Conservation (phyloP, 2,888 invertebrate species). For the Epinotia nisella region DNA sequence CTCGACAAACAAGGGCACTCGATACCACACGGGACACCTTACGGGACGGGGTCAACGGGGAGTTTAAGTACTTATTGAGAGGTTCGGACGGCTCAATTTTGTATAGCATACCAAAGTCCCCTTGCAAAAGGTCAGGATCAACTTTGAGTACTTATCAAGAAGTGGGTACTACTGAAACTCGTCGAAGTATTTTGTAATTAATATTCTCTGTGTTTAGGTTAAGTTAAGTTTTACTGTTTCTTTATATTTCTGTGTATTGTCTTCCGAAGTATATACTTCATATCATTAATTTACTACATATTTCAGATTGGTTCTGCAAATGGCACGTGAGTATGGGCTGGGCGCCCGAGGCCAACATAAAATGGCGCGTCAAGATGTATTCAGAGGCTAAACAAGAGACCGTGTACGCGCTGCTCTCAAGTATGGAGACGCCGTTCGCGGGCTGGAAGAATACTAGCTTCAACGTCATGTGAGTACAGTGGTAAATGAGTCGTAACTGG, state of each 20-base stretch:
- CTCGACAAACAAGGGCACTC: constrained; percentile 72
- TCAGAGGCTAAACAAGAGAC: constrained; percentile 82
- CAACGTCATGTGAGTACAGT: constrained; percentile 74
- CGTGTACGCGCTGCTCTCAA: constrained; percentile 79
- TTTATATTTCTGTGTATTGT: too few relatives aligned
- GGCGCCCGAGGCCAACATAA: constrained; percentile 87
- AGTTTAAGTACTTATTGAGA: constrained; percentile 85
- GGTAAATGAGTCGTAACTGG: background rate
- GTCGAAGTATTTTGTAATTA: too few relatives aligned
- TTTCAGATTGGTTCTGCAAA: constrained; percentile 78
- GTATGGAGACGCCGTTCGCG: constrained; percentile 83
- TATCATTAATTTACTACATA: background rate
- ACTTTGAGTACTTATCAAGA: background rate
- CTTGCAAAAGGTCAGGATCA: constrained; percentile 12
- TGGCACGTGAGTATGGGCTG: constrained; percentile 87
- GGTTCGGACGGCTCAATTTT: constrained; percentile 61
- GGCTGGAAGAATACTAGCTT: constrained; percentile 85
- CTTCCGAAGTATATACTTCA: background rate
- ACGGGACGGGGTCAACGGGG: constrained; percentile 87
- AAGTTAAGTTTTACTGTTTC: background rate
- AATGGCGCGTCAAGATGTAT: constrained; percentile 85
- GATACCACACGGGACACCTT: constrained; percentile 84
- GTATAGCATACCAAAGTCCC: background rate
- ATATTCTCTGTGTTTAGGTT: background rate
- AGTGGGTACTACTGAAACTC: background rate